These are phyloP conservation scores for Hybognathus amarus DNA, from an alignment of 2,797 vertebrate species.

Conservation along the genomic window DNA sequence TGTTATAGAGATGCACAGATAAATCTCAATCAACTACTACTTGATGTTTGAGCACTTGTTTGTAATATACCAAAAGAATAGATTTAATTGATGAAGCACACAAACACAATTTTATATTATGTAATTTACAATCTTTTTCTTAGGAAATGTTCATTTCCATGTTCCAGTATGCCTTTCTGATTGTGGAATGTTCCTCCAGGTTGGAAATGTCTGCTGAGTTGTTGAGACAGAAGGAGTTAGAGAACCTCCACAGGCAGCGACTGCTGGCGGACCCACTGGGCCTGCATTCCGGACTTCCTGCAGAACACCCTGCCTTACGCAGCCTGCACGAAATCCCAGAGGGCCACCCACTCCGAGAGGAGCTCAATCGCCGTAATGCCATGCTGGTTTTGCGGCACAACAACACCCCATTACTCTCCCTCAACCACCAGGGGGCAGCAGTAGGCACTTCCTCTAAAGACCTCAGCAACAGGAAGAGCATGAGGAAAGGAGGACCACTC, in stretches of 20 bases:
- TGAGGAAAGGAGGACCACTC: slow-evolving; percentile 64
- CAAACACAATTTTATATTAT: not conserved
- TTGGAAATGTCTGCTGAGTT: slow-evolving; percentile 96
- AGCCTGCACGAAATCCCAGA: slow-evolving; percentile 88
- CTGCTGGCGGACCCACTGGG: slow-evolving; percentile 82
- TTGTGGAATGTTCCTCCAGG: slow-evolving; percentile 67
- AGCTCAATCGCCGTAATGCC: slow-evolving; percentile 86
- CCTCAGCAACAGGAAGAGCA: slow-evolving; percentile 68
- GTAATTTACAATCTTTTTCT: not conserved
- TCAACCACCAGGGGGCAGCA: slow-evolving; percentile 78
- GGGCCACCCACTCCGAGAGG: slow-evolving; percentile 86
- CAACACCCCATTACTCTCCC: slow-evolving; percentile 83
- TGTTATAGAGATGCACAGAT: slow-evolving; percentile 18
- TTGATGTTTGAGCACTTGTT: not conserved
- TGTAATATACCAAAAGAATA: not conserved
- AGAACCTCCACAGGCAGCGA: slow-evolving; percentile 83
- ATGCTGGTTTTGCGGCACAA: slow-evolving; percentile 92
- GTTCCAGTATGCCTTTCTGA: slow-evolving; percentile 1
- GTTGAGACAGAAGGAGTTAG: slow-evolving; percentile 93
- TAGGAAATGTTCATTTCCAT: not conserved
- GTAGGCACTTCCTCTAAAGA: slow-evolving; percentile 73
- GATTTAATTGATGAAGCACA: not conserved
- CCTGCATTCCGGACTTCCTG: slow-evolving; percentile 82
- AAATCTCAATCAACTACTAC: not conserved
- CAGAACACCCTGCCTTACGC: slow-evolving; percentile 87